Percentiles rank a stretch among this genome's conserved stretches.
Conservation (phyloP, 2,888 invertebrate species). For the Spialia ferax region DNA sequence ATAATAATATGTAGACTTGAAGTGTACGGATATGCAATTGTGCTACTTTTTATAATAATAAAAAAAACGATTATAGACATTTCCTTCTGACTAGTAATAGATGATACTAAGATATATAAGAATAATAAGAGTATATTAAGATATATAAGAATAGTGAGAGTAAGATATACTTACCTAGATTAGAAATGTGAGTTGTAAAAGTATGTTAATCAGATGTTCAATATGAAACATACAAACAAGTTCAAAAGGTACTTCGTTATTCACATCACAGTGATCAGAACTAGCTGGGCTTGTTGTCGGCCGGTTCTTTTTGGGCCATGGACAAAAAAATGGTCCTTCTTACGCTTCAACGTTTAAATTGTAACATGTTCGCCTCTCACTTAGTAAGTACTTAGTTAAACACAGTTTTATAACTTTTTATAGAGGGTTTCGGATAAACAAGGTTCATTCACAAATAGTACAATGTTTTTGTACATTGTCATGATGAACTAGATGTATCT, state of each 20-base stretch:
- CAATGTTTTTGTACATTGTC: constrained; percentile 19
- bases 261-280: constrained; percentile 44
- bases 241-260: constrained; percentile 41
- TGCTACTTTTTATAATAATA: not conserved
- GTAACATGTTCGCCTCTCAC: constrained; percentile 32
- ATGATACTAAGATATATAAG: not conserved
- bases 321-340: constrained; percentile 65
- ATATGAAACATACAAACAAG: constrained; percentile 34
- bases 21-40: constrained; percentile 3
- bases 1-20: not conserved
- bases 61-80: not conserved
- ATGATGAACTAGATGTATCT: constrained; percentile 27
- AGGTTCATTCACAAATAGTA: constrained; percentile 7
- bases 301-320: constrained; percentile 75
- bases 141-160: not conserved
- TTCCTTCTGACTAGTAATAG: not conserved
- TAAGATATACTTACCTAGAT: not conserved
- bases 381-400: constrained; percentile 12
- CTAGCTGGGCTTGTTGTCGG: constrained; percentile 55
- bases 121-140: not conserved
- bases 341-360: constrained; percentile 47
- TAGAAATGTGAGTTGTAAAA: not conserved
- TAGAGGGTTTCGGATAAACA: no score
- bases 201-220: constrained; percentile 24
- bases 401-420: no score